phyloP scores from a whole-genome alignment of 2,797 vertebrate species.

The Anabacerthia variegaticeps region DNA sequence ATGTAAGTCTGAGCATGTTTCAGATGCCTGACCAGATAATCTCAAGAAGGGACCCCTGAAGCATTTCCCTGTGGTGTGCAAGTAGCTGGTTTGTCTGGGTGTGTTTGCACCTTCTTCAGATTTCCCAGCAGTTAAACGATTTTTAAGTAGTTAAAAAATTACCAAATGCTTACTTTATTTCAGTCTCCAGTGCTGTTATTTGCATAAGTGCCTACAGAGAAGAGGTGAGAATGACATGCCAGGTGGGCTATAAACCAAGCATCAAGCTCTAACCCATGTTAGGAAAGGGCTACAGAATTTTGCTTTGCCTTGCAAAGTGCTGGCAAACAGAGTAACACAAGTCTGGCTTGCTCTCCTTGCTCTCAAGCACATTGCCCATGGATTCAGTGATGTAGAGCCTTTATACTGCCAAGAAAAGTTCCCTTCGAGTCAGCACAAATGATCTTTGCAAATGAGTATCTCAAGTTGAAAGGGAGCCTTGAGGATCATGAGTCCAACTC shows the following conservation, averaged over 20 bases:
- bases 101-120: neutral
- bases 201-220: neutral
- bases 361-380: neutral
- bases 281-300: neutral
- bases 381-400: neutral
- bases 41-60: neutral
- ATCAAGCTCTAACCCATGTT: neutral
- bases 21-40: conserved; percentile 27
- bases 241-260: neutral
- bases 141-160: neutral
- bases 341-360: neutral
- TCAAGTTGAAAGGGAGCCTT: neutral
- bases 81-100: neutral
- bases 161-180: neutral
- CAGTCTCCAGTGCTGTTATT: neutral
- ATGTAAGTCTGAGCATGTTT: conserved; percentile 8
- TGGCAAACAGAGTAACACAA: rapidly evolving
- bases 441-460: neutral
- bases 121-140: conserved; percentile 5
- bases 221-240: neutral
- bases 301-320: neutral
- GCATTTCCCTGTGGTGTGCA: neutral
- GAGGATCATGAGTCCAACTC: neutral
- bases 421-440: neutral
- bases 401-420: neutral